These are phyloP conservation scores for Myopa testacea DNA, from an alignment of 2,888 invertebrate species.

Conservation along the genomic window DNA sequence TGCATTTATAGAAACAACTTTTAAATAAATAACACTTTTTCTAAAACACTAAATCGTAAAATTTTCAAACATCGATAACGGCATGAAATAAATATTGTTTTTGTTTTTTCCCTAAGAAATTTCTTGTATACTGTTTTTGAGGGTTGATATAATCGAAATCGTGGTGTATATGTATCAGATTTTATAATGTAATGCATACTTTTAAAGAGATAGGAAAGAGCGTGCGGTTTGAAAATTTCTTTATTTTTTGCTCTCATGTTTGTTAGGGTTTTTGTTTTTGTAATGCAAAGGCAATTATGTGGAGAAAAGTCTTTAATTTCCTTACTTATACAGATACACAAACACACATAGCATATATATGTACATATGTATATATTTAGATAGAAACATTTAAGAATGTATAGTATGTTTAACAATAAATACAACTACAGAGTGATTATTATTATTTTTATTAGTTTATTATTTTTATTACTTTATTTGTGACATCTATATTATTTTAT, in stretches of 20 bases:
- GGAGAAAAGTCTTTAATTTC: constrained; percentile 40
- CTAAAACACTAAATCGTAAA: too few relatives aligned
- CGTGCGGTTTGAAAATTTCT: background rate
- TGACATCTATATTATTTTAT: background rate
- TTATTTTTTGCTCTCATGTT: constrained; percentile 10
- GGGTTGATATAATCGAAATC: too few relatives aligned
- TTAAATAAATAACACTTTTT: too few relatives aligned
- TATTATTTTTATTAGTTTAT: background rate
- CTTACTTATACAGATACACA: background rate
- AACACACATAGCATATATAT: constrained; percentile 12
- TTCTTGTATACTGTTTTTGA: too few relatives aligned
- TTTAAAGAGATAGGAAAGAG: too few relatives aligned
- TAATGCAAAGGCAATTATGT: constrained; percentile 42
- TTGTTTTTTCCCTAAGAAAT: too few relatives aligned
- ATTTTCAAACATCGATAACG: too few relatives aligned
- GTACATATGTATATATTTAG: constrained; percentile 19
- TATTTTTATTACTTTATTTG: background rate
- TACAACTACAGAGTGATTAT: constrained; percentile 18
- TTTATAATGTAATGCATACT: too few relatives aligned
- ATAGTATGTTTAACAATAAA: background rate
- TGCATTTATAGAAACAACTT: too few relatives aligned
- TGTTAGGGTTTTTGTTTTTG: constrained; percentile 16
- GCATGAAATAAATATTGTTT: too few relatives aligned
- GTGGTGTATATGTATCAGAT: too few relatives aligned
- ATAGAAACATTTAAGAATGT: background rate